Evolutionary conservation across 2,113 vertebrate genomes (phyloP).

Genomic region (Mohoua ochrocephala): DNA sequence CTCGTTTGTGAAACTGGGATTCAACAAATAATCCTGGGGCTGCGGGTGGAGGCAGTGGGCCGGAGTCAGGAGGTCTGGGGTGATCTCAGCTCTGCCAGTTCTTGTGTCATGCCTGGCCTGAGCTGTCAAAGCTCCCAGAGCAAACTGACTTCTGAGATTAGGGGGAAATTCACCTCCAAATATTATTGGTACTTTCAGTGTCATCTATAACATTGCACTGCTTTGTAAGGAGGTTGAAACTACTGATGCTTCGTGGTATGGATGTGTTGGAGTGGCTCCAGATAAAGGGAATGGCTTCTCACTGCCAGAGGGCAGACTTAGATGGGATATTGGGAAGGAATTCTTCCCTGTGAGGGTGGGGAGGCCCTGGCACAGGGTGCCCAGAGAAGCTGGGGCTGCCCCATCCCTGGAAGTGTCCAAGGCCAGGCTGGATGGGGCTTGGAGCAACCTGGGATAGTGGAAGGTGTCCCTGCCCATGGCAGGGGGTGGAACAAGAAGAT

Average conservation of each 20-base stretch:
- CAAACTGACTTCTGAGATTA: not conserved
- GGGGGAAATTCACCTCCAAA: not conserved
- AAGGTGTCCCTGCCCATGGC: too few relatives aligned
- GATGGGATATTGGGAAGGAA: not conserved
- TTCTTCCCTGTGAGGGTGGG: accelerated
- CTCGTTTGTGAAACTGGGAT: not conserved
- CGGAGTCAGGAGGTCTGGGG: not conserved
- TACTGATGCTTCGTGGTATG: accelerated
- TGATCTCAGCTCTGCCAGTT: not conserved
- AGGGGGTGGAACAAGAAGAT: not conserved
- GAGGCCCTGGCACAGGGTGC: not conserved
- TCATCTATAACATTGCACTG: accelerated
- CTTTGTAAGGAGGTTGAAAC: not conserved
- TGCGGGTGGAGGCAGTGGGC: not conserved
- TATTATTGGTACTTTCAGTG: not conserved
- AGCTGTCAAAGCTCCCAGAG: not conserved
- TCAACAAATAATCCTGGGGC: not conserved
- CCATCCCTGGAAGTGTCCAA: not conserved
- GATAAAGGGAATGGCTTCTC: accelerated
- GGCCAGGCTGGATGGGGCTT: accelerated
- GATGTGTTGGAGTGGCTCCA: not conserved
- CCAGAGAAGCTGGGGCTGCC: not conserved
- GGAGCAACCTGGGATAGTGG: accelerated
- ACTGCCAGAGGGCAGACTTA: accelerated
- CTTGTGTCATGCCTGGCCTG: not conserved